Conservation (phyloP, 2,888 invertebrate species). For the Itoplectis maculator region DNA sequence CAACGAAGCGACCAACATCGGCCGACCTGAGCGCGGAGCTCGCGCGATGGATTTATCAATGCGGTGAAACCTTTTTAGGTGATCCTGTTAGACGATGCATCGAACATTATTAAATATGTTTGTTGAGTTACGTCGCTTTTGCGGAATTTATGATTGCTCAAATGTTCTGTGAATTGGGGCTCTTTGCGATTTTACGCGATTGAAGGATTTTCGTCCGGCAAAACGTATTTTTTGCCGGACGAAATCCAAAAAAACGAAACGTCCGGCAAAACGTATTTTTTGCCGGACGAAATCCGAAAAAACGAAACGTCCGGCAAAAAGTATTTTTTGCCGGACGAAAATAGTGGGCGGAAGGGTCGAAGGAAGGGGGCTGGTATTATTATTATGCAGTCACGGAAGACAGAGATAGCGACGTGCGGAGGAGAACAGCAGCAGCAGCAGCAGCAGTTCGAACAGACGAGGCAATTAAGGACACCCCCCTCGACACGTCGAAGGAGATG, state of each 20-base stretch:
- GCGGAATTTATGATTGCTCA: background rate
- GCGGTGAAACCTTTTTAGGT: constrained; percentile 81
- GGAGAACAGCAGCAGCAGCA: background rate
- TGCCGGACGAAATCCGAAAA: background rate
- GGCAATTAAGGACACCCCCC: constrained; percentile 67
- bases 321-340: no score
- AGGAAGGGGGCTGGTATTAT: no score
- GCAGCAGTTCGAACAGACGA: constrained; percentile 56
- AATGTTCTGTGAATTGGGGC: background rate
- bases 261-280: background rate
- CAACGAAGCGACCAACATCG: constrained; percentile 68
- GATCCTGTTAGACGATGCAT: constrained; percentile 81
- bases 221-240: background rate
- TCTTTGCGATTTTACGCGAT: background rate
- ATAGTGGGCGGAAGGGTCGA: background rate
- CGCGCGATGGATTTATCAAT: constrained; percentile 80
- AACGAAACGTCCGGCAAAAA: background rate
- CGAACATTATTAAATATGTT: constrained; percentile 82
- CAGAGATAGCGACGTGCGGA: background rate
- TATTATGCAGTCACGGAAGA: constrained; percentile 21
- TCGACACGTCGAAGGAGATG: constrained; percentile 58
- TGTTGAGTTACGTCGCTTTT: constrained; percentile 54
- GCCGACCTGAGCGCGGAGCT: constrained; percentile 56
- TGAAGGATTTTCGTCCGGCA: background rate
- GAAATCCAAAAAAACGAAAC: background rate